Evolutionary conservation across 1,140 invertebrate species (phyloP).

Genomic region (Heliconius eleuchia): DNA sequence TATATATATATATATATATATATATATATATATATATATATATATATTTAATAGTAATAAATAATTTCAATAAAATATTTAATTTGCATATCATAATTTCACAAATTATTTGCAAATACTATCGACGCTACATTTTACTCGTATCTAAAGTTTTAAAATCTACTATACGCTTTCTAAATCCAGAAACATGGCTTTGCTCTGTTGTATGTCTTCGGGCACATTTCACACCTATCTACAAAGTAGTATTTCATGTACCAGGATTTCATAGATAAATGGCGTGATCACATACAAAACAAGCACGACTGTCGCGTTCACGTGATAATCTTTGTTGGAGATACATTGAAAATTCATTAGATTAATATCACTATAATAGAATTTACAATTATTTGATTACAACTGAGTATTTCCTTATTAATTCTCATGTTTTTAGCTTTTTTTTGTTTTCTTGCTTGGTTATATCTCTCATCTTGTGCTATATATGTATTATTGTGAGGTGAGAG

Average conservation of each 20-base stretch:
- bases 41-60: too few species aligned
- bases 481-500: too few species aligned
- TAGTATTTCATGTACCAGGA: constrained; percentile 37
- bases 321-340: constrained; percentile 24
- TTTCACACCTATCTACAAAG: constrained; percentile 38
- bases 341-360: constrained; percentile 31
- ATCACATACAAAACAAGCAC: constrained; percentile 38
- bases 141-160: neutral
- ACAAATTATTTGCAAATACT: too few species aligned
- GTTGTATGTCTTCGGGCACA: constrained; percentile 27
- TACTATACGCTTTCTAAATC: constrained; percentile 22
- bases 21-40: too few species aligned
- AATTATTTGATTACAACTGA: neutral
- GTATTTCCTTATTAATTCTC: neutral
- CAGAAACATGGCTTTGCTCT: constrained; percentile 6
- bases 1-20: too few species aligned
- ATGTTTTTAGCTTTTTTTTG: neutral
- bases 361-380: constrained; percentile 12
- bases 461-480: too few species aligned
- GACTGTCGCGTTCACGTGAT: constrained; percentile 18
- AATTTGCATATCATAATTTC: too few species aligned
- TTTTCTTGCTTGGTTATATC: neutral
- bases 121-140: neutral
- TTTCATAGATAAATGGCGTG: constrained; percentile 38
- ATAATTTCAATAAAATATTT: too few species aligned